Percentiles rank a stretch among this genome's conserved stretches.
Conservation (phyloP, 2,797 vertebrate species). For the Sebastes cheni region DNA sequence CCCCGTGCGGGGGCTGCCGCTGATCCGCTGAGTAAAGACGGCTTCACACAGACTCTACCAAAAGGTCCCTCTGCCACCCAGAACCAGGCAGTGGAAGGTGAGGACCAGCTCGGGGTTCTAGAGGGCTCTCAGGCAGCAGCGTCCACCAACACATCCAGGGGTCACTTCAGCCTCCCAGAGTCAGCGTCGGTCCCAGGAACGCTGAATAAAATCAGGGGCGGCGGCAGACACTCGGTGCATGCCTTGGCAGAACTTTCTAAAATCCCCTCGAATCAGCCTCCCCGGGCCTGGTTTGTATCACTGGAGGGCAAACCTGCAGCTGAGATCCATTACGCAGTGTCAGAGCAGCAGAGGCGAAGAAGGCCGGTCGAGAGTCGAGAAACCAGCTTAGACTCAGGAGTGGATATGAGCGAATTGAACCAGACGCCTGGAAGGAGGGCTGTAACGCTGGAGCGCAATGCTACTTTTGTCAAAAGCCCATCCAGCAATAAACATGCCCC, state of each 20-base stretch:
- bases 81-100: slow-evolving; percentile 64
- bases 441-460: slow-evolving; percentile 82
- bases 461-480: slow-evolving; percentile 87
- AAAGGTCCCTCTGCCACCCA: slow-evolving; percentile 74
- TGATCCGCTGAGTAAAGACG: slow-evolving; percentile 76
- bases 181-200: slow-evolving; percentile 91
- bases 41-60: slow-evolving; percentile 79
- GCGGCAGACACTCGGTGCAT: slow-evolving; percentile 83
- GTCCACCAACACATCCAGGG: slow-evolving; percentile 73
- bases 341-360: slow-evolving; percentile 86
- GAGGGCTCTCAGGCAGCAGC: slow-evolving; percentile 71
- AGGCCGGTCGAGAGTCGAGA: slow-evolving; percentile 84
- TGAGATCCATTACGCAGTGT: slow-evolving; percentile 88
- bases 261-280: slow-evolving; percentile 83
- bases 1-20: slow-evolving; percentile 81
- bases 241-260: slow-evolving; percentile 83
- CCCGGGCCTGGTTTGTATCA: slow-evolving; percentile 95
- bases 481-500: slow-evolving; percentile 77
- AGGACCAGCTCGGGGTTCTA: slow-evolving; percentile 66
- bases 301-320: slow-evolving; percentile 91
- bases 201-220: slow-evolving; percentile 83
- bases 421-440: slow-evolving; percentile 75
- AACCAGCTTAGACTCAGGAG: slow-evolving; percentile 92
- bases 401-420: slow-evolving; percentile 91
- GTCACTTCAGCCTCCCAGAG: slow-evolving; percentile 84